These are phyloP conservation scores for Myotis brandtii DNA, from an alignment of 2,113 vertebrate genomes.

Conservation along the genomic window DNA sequence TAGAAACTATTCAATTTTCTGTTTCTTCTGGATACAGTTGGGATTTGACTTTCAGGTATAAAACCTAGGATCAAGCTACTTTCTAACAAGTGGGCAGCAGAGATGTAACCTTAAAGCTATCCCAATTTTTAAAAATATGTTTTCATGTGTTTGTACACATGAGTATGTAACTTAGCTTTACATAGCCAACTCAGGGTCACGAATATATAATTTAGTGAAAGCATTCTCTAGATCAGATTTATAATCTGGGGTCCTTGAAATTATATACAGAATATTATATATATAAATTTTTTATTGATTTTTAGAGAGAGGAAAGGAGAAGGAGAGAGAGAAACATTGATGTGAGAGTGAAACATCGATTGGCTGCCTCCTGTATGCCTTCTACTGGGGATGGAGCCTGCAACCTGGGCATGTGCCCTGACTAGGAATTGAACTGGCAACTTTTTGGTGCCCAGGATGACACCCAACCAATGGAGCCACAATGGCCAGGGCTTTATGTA, in stretches of 20 bases:
- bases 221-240: conserved; percentile 7
- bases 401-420: too few species aligned
- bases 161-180: conserved; percentile 4
- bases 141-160: background rate
- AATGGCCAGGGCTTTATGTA: background rate
- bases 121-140: conserved; percentile 38
- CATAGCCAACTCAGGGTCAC: background rate
- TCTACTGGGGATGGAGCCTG: too few species aligned
- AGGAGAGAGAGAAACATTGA: too few species aligned
- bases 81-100: background rate
- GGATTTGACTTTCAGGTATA: conserved; percentile 8
- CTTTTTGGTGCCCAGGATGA: too few species aligned
- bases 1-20: conserved; percentile 28
- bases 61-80: background rate
- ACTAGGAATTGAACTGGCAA: too few species aligned
- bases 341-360: too few species aligned
- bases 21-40: background rate
- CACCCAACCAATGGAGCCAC: too few species aligned
- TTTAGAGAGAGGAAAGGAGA: background rate
- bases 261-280: background rate
- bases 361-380: too few species aligned
- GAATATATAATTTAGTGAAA: conserved; percentile 31
- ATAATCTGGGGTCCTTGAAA: background rate
- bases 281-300: background rate
- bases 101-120: conserved; percentile 17